Percentiles rank a stretch among this genome's conserved stretches.
Evolutionary conservation across 2,113 vertebrate genomes (phyloP).

Genomic region (Macrotus californicus): DNA sequence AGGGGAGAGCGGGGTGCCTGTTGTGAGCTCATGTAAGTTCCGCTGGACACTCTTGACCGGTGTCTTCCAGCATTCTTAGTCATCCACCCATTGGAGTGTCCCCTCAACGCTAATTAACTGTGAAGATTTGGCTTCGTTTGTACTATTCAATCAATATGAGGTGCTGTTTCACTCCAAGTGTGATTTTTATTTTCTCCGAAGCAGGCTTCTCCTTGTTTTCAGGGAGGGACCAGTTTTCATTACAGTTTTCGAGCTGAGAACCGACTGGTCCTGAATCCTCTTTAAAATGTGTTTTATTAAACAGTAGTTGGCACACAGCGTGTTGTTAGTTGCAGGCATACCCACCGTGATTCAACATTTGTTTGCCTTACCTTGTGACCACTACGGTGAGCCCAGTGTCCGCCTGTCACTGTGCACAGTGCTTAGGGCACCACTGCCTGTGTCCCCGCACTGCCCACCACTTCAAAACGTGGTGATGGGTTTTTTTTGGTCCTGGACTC

Average conservation of each 20-base stretch:
- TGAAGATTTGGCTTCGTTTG: not conserved
- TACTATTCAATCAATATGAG: not conserved
- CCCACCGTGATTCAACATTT: not conserved
- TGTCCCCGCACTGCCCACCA: rapidly evolving
- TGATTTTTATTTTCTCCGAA: not conserved
- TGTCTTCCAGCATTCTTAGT: not conserved
- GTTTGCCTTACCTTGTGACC: too few species aligned
- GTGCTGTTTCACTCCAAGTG: not conserved
- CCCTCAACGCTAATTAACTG: not conserved
- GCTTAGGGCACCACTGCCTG: too few species aligned
- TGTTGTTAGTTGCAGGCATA: not conserved
- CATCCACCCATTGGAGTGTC: not conserved
- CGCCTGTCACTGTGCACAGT: not conserved
- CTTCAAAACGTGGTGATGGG: not conserved
- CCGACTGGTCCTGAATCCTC: not conserved
- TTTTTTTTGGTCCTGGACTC: not conserved
- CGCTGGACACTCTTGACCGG: too few species aligned
- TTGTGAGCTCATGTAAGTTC: not conserved
- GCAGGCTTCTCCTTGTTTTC: not conserved
- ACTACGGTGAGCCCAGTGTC: rapidly evolving
- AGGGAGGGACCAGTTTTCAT: not conserved
- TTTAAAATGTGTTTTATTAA: not conserved
- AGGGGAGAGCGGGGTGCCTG: not conserved
- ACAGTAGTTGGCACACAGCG: too few species aligned
- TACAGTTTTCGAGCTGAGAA: not conserved